Evolutionary conservation across 1,140 invertebrate genomes (phyloP).

Genomic region (Drosophila willistoni): DNA sequence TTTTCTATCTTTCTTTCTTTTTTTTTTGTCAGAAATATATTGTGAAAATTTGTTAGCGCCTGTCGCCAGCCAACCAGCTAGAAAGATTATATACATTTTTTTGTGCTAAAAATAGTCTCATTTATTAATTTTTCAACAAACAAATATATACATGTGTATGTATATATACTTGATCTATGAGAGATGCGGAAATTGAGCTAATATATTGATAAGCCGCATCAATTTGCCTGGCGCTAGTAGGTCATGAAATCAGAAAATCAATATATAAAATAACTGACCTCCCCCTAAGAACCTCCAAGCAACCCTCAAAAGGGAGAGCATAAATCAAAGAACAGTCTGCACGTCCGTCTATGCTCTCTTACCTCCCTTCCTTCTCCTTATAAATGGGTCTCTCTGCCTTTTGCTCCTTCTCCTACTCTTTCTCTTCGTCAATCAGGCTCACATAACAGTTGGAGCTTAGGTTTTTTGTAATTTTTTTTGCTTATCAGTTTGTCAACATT

Average conservation of each 20-base stretch:
- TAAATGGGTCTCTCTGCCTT: neutral
- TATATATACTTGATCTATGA: conserved; percentile 1
- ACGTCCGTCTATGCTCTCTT: too few relatives aligned
- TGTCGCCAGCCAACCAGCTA: conserved; percentile 64
- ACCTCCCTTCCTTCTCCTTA: too few relatives aligned
- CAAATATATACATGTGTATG: neutral
- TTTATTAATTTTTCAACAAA: conserved; percentile 31
- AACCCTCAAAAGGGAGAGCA: too few relatives aligned
- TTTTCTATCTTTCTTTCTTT: conserved; percentile 22
- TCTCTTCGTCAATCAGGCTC: conserved; percentile 28
- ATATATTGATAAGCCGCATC: conserved; percentile 1
- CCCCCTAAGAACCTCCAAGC: neutral
- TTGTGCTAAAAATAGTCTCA: conserved; percentile 54
- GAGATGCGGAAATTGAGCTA: conserved; percentile 5
- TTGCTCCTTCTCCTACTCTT: conserved; percentile 8
- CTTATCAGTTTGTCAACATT: conserved; percentile 66
- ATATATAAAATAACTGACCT: neutral
- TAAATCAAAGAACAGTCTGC: too few relatives aligned
- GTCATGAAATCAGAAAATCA: conserved; percentile 10
- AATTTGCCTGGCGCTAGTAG: neutral
- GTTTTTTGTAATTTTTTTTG: too few relatives aligned
- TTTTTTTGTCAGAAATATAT: conserved; percentile 25
- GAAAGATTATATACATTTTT: neutral
- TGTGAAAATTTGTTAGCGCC: conserved; percentile 56
- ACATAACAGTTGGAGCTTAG: conserved; percentile 26